A percentile compares a stretch with the other conserved stretches of the same genome.
These are phyloP conservation scores for Eciton burchellii DNA, from an alignment of 1,140 invertebrate species.

Conservation along the genomic window DNA sequence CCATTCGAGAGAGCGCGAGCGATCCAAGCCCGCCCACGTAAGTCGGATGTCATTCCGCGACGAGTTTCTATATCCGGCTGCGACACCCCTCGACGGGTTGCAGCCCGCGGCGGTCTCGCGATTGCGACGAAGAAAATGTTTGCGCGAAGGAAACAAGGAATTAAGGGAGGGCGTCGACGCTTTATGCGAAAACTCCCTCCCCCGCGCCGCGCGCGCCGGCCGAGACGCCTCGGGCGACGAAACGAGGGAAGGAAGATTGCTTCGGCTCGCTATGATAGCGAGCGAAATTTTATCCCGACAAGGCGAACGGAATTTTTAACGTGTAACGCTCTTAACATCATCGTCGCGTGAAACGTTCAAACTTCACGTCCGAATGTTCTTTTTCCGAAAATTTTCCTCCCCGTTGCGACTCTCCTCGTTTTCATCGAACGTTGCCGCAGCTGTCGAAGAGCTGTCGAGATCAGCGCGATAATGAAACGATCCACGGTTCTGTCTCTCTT, in stretches of 20 bases:
- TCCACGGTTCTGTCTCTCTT: no score
- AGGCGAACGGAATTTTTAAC: conserved; percentile 14
- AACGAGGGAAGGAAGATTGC: conserved; percentile 19
- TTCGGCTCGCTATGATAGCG: conserved; percentile 3
- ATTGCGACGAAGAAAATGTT: conserved; percentile 65
- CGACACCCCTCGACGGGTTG: conserved; percentile 32
- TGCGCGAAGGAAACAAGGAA: conserved; percentile 72
- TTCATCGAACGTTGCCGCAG: no score
- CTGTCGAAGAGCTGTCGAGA: no score
- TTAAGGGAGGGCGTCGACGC: conserved; percentile 68
- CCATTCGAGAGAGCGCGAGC: background rate
- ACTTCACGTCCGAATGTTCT: conserved; percentile 14
- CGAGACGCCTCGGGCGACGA: conserved; percentile 51
- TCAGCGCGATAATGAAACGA: no score
- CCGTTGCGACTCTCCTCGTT: background rate
- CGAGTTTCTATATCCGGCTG: conserved; percentile 69
- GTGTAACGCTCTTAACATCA: no score
- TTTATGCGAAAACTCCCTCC: conserved; percentile 66
- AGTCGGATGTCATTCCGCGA: conserved; percentile 15
- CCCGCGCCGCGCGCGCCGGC: conserved; percentile 16
- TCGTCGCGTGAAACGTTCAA: conserved; percentile 20
- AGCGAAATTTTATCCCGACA: conserved; percentile 64
- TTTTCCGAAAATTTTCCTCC: background rate
- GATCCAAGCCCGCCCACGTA: background rate
- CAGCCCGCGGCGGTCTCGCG: conserved; percentile 65